Conservation (phyloP, 2,113 vertebrate species). For the Barnardius zonarius region DNA sequence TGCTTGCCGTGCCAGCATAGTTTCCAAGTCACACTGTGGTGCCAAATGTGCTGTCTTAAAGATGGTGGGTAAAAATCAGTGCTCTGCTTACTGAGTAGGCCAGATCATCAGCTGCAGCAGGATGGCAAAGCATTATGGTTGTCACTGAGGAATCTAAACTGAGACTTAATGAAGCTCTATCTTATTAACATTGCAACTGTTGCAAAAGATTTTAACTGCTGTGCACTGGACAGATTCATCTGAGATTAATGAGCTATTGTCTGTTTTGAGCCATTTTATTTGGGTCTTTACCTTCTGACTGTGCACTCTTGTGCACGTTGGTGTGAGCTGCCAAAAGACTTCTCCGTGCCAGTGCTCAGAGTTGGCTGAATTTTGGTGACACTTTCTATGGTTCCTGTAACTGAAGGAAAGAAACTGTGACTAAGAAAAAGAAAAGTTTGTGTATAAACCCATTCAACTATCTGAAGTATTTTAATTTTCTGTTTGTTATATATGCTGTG, state of each 20-base stretch:
- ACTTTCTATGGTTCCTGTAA: background rate
- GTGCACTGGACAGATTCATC: background rate
- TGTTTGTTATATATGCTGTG: background rate
- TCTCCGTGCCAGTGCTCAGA: background rate
- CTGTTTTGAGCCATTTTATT: background rate
- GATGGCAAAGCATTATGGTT: background rate
- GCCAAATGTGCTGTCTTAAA: background rate
- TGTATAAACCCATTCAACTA: background rate
- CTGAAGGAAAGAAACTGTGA: background rate
- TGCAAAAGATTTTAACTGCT: background rate
- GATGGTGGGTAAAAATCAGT: background rate
- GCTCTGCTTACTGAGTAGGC: background rate
- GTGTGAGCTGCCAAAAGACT: background rate
- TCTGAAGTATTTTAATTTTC: background rate
- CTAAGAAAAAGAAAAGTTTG: background rate
- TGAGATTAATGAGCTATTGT: background rate
- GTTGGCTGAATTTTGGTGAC: background rate
- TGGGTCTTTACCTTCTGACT: background rate
- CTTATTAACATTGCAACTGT: background rate
- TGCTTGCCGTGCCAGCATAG: background rate
- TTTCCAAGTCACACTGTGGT: background rate
- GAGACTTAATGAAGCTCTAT: background rate
- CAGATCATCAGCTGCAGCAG: background rate
- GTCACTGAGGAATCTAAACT: background rate
- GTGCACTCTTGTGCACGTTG: accelerated